Conservation (phyloP, 2,113 vertebrate genomes). For the Parus major region DNA sequence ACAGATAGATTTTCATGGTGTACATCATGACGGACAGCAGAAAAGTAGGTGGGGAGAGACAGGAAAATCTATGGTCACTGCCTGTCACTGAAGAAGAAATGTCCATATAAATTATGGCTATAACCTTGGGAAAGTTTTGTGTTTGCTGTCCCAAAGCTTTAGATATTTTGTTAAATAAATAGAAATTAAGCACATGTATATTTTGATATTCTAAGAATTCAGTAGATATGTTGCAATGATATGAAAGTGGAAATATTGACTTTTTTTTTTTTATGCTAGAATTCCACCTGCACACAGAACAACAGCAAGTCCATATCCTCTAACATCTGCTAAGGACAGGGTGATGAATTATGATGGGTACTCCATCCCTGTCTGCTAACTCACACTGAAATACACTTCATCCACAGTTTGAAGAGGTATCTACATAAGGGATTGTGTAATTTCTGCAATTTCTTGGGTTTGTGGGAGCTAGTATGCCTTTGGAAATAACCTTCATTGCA, state of each 20-base stretch:
- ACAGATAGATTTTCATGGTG: not conserved
- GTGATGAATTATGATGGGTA: not conserved
- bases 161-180: not conserved
- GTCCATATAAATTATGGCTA: not conserved
- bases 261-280: not conserved
- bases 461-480: not conserved
- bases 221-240: not conserved
- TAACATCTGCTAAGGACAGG: not conserved
- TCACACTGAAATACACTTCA: not conserved
- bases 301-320: not conserved
- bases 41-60: not conserved
- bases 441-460: not conserved
- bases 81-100: not conserved
- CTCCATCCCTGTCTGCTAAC: not conserved
- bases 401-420: not conserved
- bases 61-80: not conserved
- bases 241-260: not conserved
- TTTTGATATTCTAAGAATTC: conserved; percentile 17
- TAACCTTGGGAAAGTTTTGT: not conserved
- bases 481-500: not conserved
- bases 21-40: not conserved
- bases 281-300: not conserved
- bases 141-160: not conserved
- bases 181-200: not conserved
- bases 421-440: not conserved